Evolutionary conservation across 2,888 invertebrate species (phyloP).

Genomic region (Ecliptopera silaceata): DNA sequence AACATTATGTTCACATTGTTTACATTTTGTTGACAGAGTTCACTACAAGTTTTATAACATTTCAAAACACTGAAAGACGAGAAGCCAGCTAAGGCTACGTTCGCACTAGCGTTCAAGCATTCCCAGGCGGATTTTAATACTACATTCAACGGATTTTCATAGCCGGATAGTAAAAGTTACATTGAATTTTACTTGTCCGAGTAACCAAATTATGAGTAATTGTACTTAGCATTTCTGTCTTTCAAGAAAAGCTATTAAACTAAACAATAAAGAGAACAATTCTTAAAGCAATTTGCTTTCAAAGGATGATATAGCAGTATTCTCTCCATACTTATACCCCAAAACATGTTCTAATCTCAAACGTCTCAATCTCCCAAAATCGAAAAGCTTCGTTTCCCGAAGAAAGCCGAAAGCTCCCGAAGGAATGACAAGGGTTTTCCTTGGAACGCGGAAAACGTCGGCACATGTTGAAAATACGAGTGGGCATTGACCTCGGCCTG

Average conservation of each 20-base stretch:
- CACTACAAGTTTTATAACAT: not conserved
- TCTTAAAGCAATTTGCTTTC: too few species aligned
- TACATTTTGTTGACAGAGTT: conserved; percentile 12
- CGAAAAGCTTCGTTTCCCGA: conserved; percentile 52
- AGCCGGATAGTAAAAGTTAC: too few species aligned
- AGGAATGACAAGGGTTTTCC: conserved; percentile 78
- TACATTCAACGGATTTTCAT: too few species aligned
- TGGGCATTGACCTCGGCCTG: conserved; percentile 79
- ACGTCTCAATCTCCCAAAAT: conserved; percentile 26
- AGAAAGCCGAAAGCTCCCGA: conserved; percentile 66
- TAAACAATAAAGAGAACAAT: too few species aligned
- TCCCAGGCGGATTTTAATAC: too few species aligned
- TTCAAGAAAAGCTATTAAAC: too few species aligned
- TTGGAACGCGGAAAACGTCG: conserved; percentile 81
- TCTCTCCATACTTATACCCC: not conserved
- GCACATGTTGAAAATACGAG: conserved; percentile 82
- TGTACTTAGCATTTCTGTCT: too few species aligned
- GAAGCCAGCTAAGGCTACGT: too few species aligned
- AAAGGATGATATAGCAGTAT: too few species aligned
- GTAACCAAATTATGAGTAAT: too few species aligned
- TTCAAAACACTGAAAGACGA: not conserved
- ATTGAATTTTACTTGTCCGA: too few species aligned
- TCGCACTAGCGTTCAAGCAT: too few species aligned
- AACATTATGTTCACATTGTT: conserved; percentile 27
- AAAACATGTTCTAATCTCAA: conserved; percentile 17